Evolutionary conservation across 2,113 vertebrate genomes (phyloP).

Genomic region (Ceyx margarethae): DNA sequence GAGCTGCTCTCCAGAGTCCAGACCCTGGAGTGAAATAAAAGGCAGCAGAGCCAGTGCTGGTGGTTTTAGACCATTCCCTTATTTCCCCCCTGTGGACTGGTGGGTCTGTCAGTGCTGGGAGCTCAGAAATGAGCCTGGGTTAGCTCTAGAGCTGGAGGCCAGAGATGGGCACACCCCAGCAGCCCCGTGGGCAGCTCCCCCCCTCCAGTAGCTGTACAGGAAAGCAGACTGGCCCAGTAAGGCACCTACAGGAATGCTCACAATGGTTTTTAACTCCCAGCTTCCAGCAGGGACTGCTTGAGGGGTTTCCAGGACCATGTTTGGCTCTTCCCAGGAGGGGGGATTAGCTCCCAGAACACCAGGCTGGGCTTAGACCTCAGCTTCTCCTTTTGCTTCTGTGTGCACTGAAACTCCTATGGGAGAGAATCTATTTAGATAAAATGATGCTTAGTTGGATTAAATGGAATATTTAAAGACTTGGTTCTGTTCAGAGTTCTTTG

Average conservation of each 20-base stretch:
- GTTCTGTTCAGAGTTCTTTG: not conserved
- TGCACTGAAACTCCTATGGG: slow-evolving; percentile 9
- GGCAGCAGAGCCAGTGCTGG: not conserved
- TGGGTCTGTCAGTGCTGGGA: not conserved
- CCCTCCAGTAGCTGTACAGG: not conserved
- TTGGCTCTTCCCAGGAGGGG: not conserved
- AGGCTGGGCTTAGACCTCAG: not conserved
- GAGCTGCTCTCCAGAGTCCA: slow-evolving; percentile 77
- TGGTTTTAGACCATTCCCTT: not conserved
- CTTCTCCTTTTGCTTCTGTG: not conserved
- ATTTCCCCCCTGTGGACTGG: not conserved
- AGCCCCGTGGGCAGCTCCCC: not conserved
- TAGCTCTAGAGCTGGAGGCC: not conserved
- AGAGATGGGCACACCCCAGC: not conserved
- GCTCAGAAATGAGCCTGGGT: not conserved
- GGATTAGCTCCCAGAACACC: not conserved
- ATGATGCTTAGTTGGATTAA: slow-evolving; percentile 44
- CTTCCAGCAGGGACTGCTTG: not conserved
- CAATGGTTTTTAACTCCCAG: not conserved
- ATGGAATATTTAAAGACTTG: not conserved
- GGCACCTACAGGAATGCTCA: not conserved
- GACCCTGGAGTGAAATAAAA: slow-evolving; percentile 82
- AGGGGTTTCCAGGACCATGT: not conserved
- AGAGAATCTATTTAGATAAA: not conserved
- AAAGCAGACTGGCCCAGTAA: not conserved